Base-by-base conservation (phyloP, 2,888 invertebrate genomes). In the Clivina fossor region DNA sequence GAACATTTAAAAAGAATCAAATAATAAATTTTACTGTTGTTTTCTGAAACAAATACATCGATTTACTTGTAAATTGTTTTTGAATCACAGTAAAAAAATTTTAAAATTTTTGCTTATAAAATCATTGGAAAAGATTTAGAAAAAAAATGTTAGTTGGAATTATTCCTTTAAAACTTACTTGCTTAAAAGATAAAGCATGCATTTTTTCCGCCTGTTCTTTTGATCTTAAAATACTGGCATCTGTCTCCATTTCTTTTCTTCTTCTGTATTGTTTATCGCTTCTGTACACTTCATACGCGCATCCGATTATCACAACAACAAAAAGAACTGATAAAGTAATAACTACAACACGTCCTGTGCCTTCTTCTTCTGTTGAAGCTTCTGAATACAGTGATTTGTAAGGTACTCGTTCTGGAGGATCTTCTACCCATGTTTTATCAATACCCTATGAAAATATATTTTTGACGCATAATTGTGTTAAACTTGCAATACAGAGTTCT, bases 371-470 rank as follows among this genome's bases (percentile, higher is more conserved):
- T 28, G 84, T 80, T 11, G 88, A 85, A 9, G 84, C 82, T 61
- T 85, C 83, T 26, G 85, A 83, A 69, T 88, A 86, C 26, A 84
- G 76, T 1, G 89, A 86, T 64, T 85, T 85, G 70, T 90, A 91
- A 0, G 86, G 80, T 8, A 85, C 80, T 47, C 87, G 79, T 28
- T 84, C 84, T 0, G 91, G 91, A 2, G 90, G 88, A 67, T 91
- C 90, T 71, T 88, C 88, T 2, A 88, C 88, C 91, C 91, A 92
- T 0, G 85, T 85, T 65, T 84, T 85, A 63, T 89, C 89, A 4
- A 83, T 83, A 55, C 84, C 87, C 88, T 88, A 67, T 44, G 66
- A n/a, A n/a, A n/a, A n/a, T n/a, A n/a, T n/a, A n/a, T n/a, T n/a
- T n/a, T n/a, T n/a, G n/a, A n/a, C n/a, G n/a, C n/a, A n/a, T n/a